phyloP scores from a whole-genome alignment of 2,888 invertebrate genomes.

The Boloria euphrosyne region DNA sequence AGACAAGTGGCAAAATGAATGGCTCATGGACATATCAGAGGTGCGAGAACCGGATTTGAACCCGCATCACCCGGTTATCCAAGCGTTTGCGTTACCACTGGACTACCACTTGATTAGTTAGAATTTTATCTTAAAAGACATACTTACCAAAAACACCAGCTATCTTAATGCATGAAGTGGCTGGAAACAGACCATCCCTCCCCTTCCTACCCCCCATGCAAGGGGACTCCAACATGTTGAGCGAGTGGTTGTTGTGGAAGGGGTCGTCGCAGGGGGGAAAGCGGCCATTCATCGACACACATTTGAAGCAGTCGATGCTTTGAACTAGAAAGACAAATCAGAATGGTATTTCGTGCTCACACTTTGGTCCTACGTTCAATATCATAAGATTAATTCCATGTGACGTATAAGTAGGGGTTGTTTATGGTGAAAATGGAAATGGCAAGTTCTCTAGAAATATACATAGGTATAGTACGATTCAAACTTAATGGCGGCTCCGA shows the following conservation, averaged over 20 bases:
- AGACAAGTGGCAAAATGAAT: too few relatives aligned
- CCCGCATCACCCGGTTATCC: too few relatives aligned
- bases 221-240: constrained; percentile 91
- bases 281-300: constrained; percentile 94
- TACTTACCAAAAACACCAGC: constrained; percentile 92
- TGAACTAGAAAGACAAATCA: constrained; percentile 63
- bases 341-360: neutral
- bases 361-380: neutral
- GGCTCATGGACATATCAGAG: too few relatives aligned
- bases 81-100: too few relatives aligned
- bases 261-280: constrained; percentile 97
- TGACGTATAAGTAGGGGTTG: too few relatives aligned
- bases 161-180: constrained; percentile 98
- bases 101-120: too few relatives aligned
- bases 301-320: constrained; percentile 97
- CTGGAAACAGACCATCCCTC: constrained; percentile 96
- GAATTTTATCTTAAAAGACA: neutral
- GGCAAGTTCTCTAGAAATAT: too few relatives aligned
- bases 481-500: too few relatives aligned
- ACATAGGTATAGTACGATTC: too few relatives aligned
- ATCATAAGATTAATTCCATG: too few relatives aligned
- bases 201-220: constrained; percentile 97
- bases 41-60: too few relatives aligned
- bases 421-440: too few relatives aligned
- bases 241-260: constrained; percentile 95